phyloP scores from a whole-genome alignment of 2,113 vertebrate species.

The Lampris megalopsis region DNA sequence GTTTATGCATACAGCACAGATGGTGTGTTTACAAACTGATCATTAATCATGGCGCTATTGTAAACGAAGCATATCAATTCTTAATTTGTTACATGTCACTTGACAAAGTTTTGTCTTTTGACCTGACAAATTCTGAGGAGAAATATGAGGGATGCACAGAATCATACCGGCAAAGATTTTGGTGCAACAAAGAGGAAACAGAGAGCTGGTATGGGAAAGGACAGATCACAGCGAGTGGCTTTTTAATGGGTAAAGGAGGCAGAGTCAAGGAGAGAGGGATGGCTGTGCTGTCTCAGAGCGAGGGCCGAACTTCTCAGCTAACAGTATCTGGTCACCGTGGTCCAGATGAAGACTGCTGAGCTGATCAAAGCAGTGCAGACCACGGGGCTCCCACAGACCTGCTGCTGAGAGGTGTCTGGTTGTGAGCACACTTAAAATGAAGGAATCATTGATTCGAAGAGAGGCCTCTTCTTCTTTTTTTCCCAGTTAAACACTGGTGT shows the following conservation, averaged over 20 bases:
- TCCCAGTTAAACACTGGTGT: conserved; percentile 16
- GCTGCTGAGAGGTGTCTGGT: conserved; percentile 27
- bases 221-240: conserved; percentile 67
- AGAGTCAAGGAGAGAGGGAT: not conserved
- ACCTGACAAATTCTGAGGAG: not conserved
- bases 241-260: conserved; percentile 63
- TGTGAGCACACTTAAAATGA: conserved; percentile 5
- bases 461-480: not conserved
- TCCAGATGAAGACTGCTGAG: conserved; percentile 68
- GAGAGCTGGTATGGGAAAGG: conserved; percentile 32
- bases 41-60: not conserved
- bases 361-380: conserved; percentile 57
- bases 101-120: not conserved
- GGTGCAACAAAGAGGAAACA: not conserved
- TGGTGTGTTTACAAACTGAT: not conserved
- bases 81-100: not conserved
- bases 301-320: conserved; percentile 53
- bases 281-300: conserved; percentile 62
- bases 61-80: not conserved
- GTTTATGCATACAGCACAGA: conserved; percentile 2
- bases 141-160: not conserved
- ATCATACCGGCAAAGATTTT: not conserved
- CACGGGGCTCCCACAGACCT: conserved; percentile 26
- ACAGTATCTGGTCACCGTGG: conserved; percentile 60
- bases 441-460: conserved; percentile 16